Conservation (phyloP, 2,113 vertebrate genomes). For the Hydropotes inermis region DNA sequence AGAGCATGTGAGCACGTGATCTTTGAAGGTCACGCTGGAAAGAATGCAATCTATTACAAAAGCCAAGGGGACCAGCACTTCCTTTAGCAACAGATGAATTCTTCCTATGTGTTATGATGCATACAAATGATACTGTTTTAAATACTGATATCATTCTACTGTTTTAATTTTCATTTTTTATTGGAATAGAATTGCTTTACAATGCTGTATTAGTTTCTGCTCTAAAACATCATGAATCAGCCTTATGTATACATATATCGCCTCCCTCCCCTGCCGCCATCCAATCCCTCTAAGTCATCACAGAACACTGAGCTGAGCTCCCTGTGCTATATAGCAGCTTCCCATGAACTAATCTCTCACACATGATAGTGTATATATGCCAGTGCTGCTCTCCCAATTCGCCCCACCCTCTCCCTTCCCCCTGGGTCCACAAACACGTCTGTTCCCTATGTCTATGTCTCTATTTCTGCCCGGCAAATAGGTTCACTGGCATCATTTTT, state of each 20-base stretch:
- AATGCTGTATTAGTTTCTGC: background rate
- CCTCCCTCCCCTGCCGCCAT: background rate
- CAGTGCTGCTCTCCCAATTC: background rate
- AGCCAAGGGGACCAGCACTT: background rate
- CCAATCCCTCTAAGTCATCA: background rate
- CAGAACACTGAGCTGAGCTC: background rate
- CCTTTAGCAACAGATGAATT: background rate
- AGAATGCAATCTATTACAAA: slow-evolving; percentile 6
- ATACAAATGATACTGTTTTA: background rate
- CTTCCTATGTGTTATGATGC: background rate
- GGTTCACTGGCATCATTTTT: background rate
- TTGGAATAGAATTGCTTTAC: background rate
- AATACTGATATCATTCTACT: background rate
- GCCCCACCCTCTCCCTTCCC: background rate
- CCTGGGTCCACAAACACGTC: background rate
- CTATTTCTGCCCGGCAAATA: background rate
- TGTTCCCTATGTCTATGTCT: background rate
- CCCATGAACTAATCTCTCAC: background rate
- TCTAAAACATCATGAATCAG: background rate
- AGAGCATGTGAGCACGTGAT: background rate
- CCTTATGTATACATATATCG: background rate
- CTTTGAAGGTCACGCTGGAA: background rate
- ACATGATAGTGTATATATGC: background rate
- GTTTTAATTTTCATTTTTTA: background rate
- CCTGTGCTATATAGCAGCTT: background rate